Conservation (phyloP, 2,113 vertebrate genomes). For the Halcyon malimbica region DNA sequence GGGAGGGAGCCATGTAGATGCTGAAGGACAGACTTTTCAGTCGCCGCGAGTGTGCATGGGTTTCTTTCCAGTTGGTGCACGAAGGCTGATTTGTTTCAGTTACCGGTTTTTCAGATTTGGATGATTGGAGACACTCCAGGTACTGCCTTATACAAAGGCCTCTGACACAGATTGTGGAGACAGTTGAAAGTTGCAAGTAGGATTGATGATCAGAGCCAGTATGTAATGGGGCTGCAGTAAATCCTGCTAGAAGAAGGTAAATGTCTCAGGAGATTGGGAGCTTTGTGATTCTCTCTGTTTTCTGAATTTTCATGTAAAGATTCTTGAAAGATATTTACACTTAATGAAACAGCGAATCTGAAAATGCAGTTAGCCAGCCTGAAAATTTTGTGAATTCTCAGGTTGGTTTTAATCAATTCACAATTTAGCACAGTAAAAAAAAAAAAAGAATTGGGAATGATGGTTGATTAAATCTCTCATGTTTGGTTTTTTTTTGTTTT, state of each 20-base stretch:
- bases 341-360: not conserved
- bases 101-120: not conserved
- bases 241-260: constrained; percentile 4
- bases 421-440: not conserved
- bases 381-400: constrained; percentile 20
- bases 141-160: not conserved
- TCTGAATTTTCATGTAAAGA: not conserved
- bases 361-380: not conserved
- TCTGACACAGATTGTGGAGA: not conserved
- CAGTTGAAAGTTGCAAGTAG: not conserved
- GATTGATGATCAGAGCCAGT: constrained; percentile 8
- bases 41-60: rapidly evolving
- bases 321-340: not conserved
- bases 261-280: not conserved
- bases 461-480: not conserved
- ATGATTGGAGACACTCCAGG: not conserved
- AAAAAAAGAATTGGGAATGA: not conserved
- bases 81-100: constrained; percentile 5
- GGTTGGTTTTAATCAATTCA: constrained; percentile 36
- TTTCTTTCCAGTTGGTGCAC: not conserved
- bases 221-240: not conserved
- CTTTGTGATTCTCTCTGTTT: not conserved
- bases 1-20: not conserved
- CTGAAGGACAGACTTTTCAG: not conserved
- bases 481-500: not conserved